Evolutionary conservation across 2,113 vertebrate genomes (phyloP).

Genomic region (Suricata suricatta): DNA sequence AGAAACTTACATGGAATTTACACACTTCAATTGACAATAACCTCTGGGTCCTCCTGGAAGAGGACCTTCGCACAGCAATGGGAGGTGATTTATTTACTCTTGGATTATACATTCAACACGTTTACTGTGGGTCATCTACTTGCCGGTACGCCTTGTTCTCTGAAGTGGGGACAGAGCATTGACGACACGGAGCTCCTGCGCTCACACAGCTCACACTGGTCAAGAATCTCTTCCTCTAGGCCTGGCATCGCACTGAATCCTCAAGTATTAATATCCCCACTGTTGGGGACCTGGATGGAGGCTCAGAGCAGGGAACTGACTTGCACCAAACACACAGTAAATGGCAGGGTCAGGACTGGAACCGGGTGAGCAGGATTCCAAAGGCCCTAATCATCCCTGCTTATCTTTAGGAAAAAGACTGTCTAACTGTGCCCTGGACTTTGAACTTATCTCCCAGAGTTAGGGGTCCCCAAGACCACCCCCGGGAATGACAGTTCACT

Average conservation of each 20-base stretch:
- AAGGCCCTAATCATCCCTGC: background rate
- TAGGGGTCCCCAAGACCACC: background rate
- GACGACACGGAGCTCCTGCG: background rate
- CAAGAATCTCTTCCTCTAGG: background rate
- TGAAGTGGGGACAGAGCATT: fast-evolving
- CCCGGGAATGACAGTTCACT: background rate
- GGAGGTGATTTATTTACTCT: background rate
- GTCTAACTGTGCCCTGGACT: background rate
- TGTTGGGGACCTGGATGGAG: background rate
- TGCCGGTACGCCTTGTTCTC: background rate
- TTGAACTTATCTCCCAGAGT: background rate
- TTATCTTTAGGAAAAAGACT: background rate
- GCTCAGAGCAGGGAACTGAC: background rate
- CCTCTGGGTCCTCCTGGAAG: background rate
- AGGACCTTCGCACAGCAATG: background rate
- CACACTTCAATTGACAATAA: background rate
- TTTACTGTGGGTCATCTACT: background rate
- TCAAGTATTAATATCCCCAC: background rate
- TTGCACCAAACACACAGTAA: background rate
- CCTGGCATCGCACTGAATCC: background rate
- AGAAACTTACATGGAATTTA: background rate
- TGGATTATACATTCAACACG: background rate
- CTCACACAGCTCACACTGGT: fast-evolving
- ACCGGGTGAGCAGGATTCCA: background rate
- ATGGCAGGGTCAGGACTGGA: background rate